These are phyloP conservation scores for Helleia helle DNA, from an alignment of 2,888 invertebrate genomes.

Conservation along the genomic window DNA sequence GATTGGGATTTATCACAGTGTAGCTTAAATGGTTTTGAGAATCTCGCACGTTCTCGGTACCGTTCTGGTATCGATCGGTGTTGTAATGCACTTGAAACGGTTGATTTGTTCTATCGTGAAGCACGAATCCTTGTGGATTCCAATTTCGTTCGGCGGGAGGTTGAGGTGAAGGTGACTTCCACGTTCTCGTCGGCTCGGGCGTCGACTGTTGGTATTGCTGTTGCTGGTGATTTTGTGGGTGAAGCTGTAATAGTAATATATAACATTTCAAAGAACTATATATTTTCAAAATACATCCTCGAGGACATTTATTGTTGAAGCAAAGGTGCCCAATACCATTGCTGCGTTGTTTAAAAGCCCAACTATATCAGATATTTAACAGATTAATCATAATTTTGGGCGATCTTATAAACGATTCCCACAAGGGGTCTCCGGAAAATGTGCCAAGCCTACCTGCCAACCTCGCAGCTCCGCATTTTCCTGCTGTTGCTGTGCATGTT, in stretches of 20 bases:
- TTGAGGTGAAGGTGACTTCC: slow-evolving; percentile 49
- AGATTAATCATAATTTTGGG: no score
- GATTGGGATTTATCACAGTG: slow-evolving; percentile 72
- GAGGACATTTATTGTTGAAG: neutral
- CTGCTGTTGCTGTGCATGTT: slow-evolving; percentile 72
- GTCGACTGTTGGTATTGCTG: slow-evolving; percentile 27
- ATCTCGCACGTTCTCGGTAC: slow-evolving; percentile 72
- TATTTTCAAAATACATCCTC: neutral
- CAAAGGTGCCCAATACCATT: neutral
- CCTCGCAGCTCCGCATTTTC: slow-evolving; percentile 73
- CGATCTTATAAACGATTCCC: no score
- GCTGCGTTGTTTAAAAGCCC: neutral
- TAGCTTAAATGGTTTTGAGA: slow-evolving; percentile 71
- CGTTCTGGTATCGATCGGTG: slow-evolving; percentile 76
- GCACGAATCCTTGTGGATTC: slow-evolving; percentile 76
- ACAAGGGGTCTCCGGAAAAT: neutral
- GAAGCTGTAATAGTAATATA: slow-evolving; percentile 35
- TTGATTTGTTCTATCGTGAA: slow-evolving; percentile 72
- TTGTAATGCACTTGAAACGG: slow-evolving; percentile 53
- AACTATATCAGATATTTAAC: no score
- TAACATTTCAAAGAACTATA: neutral
- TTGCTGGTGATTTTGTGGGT: slow-evolving; percentile 41
- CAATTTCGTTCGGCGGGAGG: slow-evolving; percentile 47
- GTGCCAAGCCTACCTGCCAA: slow-evolving; percentile 48
- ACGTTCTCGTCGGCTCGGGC: slow-evolving; percentile 48